phyloP scores from a whole-genome alignment of 2,888 invertebrate genomes.

The Anorthoa munda region DNA sequence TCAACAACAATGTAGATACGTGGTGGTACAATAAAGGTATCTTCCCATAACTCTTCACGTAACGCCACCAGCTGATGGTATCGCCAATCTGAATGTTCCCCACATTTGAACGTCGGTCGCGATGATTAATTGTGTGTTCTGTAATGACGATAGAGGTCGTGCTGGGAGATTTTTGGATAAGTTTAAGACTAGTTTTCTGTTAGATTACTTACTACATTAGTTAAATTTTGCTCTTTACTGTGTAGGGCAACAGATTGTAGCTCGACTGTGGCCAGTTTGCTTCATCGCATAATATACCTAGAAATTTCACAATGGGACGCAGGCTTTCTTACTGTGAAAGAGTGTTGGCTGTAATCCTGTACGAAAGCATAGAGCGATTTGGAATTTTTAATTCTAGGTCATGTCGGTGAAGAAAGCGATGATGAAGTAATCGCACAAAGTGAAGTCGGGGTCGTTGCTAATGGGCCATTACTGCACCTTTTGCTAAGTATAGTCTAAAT shows the following conservation, averaged over 20 bases:
- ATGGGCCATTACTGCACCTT: too few relatives aligned
- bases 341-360: background rate
- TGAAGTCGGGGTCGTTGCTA: too few relatives aligned
- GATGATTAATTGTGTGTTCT: constrained; percentile 44
- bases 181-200: constrained; percentile 2
- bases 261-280: background rate
- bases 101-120: constrained; percentile 49
- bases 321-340: background rate
- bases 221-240: background rate
- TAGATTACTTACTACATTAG: background rate
- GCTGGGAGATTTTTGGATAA: constrained; percentile 31
- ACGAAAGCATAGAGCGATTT: background rate
- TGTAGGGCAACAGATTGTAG: background rate
- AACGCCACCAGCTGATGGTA: constrained; percentile 51
- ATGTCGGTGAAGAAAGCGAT: too few relatives aligned
- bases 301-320: background rate
- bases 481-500: too few relatives aligned
- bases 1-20: constrained; percentile 44
- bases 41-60: constrained; percentile 57
- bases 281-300: background rate
- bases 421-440: background rate
- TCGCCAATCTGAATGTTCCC: constrained; percentile 39
- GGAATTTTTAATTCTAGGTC: too few relatives aligned
- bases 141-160: constrained; percentile 19
- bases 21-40: constrained; percentile 38